Percentiles rank a stretch among this genome's conserved stretches.
phyloP scores from a whole-genome alignment of 2,797 vertebrate species.

The Hydrophis major region DNA sequence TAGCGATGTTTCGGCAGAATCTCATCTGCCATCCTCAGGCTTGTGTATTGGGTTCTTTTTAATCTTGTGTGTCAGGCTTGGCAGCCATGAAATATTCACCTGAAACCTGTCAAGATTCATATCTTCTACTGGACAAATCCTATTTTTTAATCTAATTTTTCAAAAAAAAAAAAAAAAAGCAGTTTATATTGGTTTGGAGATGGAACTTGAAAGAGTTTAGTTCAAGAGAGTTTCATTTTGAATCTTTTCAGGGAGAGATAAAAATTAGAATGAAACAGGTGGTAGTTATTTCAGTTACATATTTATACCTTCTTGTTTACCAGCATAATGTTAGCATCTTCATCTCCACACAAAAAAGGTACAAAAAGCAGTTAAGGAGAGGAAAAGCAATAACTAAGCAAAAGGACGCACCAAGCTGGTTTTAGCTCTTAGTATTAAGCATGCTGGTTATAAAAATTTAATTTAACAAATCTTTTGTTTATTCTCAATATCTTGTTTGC shows the following conservation, averaged over 20 bases:
- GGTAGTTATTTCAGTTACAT: neutral
- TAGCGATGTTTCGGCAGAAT: too few species aligned
- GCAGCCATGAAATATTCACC: neutral
- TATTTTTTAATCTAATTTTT: neutral
- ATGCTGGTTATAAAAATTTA: conserved; percentile 9
- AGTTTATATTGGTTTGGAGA: neutral
- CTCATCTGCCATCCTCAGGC: too few species aligned
- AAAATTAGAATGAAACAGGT: neutral
- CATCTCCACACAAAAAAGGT: neutral
- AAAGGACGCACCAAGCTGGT: neutral
- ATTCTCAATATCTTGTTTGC: conserved; percentile 60
- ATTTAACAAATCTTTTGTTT: conserved; percentile 48
- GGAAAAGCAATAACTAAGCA: neutral
- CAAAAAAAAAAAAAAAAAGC: neutral
- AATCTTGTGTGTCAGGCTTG: too few species aligned
- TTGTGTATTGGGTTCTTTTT: too few species aligned
- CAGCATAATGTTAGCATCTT: neutral
- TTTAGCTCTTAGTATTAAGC: conserved; percentile 20
- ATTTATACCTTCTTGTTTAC: neutral
- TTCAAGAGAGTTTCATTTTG: neutral
- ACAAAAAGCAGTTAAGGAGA: neutral
- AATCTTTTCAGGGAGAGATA: neutral
- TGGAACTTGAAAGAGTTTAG: neutral
- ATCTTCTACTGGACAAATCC: neutral
- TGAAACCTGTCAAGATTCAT: neutral